Base-by-base conservation (phyloP, 2,113 vertebrate species). In the Brachypteracias leptosomus region DNA sequence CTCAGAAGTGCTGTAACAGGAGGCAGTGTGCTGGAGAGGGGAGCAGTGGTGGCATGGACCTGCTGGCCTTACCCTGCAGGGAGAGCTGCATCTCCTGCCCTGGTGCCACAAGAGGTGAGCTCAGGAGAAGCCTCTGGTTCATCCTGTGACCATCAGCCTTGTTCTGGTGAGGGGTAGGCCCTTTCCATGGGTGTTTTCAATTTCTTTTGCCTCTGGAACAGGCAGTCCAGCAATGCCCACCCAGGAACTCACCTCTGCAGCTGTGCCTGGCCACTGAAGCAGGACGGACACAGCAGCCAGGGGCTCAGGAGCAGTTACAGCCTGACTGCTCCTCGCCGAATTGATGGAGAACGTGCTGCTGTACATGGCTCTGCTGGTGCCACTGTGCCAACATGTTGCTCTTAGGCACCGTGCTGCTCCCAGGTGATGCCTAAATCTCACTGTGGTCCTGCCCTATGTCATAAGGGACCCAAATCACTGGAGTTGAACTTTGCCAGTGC, bases 361-460 rank as follows among this genome's bases (percentile, higher is more conserved):
- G 49, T 51, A 22, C 4, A 0, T 16, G 19, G 33, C 36, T 85
- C 16, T 80, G 44, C 26, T 8, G 1, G 19, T 70, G 61, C 35
- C 31, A 7, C 52, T 58, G 28, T 49, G 35, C 13, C 35, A 38
- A 4, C 0, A 3, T 9, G 12, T 24, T 52, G 58, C 13, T 42
- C 38, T 47, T 70, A 44, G 62, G 29, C 26, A 36, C 46, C 7
- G 6, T 44, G 33, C 4, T 40, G 29, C 11, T 82, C 20, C 26
- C 35, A 52, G 42, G 21, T 1, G 5, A 31, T 62, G 36, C 49
- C 24, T 28, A 19, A 47, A 42, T 47, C 25, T 36, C 33, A 29
- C 29, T 0, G 0, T 25, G 5, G 11, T 83, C n/a, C 31, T 3
- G 3, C 49, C 25, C 25, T 52, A 29, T 75, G 68, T 24, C 29